Conservation (phyloP, 2,797 vertebrate species). For the Intellagama lesueurii region DNA sequence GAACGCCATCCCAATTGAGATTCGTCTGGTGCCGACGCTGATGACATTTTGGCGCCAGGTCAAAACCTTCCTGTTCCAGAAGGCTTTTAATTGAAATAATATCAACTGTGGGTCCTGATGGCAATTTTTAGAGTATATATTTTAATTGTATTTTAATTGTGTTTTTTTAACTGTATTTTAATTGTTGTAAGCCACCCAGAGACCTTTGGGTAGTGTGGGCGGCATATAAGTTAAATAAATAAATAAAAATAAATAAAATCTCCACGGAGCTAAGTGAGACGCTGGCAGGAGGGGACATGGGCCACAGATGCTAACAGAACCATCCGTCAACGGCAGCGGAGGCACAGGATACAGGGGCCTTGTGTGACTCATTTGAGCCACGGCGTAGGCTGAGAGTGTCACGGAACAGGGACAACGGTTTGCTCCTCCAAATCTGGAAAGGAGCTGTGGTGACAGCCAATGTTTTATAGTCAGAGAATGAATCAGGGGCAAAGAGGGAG, state of each 20-base stretch:
- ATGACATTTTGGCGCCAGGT: no score
- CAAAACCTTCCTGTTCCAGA: no score
- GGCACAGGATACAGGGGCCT: neutral
- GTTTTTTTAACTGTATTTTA: no score
- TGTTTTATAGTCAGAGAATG: neutral
- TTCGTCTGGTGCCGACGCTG: no score
- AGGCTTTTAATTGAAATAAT: no score
- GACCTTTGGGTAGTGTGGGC: no score
- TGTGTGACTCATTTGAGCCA: conserved; percentile 17
- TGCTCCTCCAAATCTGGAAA: neutral
- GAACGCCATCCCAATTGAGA: no score
- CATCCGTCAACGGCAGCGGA: conserved; percentile 1
- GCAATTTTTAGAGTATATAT: no score
- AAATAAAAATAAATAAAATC: neutral
- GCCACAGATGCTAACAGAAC: conserved; percentile 21
- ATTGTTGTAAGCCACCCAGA: no score
- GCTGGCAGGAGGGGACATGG: conserved; percentile 3
- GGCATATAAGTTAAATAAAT: no score
- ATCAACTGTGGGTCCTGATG: no score
- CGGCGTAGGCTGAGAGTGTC: conserved; percentile 8
- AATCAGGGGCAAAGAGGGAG: neutral
- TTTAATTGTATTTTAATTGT: no score
- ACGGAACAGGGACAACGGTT: neutral
- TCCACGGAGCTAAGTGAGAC: conserved; percentile 19
- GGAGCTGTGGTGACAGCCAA: neutral